A percentile compares a stretch with the other conserved stretches of the same genome.
phyloP scores from a whole-genome alignment of 2,113 vertebrate species.

The Orientallactaga bullata region DNA sequence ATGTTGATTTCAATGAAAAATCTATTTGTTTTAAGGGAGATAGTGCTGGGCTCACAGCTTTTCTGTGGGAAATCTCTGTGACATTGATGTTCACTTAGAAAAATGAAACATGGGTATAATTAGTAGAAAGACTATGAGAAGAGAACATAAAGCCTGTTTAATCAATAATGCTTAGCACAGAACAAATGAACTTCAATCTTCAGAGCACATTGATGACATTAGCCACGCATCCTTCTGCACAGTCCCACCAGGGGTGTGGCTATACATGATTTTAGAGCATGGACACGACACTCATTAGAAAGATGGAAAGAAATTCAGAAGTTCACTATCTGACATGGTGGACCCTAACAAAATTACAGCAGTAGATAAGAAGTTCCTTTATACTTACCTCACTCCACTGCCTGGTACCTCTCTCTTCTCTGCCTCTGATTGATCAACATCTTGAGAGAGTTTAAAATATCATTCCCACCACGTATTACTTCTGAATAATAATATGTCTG shows the following conservation, averaged over 20 bases:
- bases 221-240: neutral
- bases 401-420: neutral
- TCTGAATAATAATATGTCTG: neutral
- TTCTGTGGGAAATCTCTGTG: constrained; percentile 69
- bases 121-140: constrained; percentile 43
- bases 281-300: neutral
- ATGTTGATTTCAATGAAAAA: constrained; percentile 91
- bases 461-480: neutral
- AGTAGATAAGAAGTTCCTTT: neutral
- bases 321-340: neutral
- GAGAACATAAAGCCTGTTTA: neutral
- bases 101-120: constrained; percentile 74
- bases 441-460: neutral
- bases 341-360: neutral
- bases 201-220: neutral
- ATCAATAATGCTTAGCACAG: constrained; percentile 55
- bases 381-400: rapidly evolving
- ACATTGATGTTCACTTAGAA: constrained; percentile 75
- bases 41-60: constrained; percentile 55
- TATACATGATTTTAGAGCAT: neutral
- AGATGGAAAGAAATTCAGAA: neutral
- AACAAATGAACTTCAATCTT: neutral
- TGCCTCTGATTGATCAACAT: too few species aligned
- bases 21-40: constrained; percentile 88
- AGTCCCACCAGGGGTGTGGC: neutral